Evolutionary conservation across 2,113 vertebrate species (phyloP).

Genomic region (Platysternon megacephalum): DNA sequence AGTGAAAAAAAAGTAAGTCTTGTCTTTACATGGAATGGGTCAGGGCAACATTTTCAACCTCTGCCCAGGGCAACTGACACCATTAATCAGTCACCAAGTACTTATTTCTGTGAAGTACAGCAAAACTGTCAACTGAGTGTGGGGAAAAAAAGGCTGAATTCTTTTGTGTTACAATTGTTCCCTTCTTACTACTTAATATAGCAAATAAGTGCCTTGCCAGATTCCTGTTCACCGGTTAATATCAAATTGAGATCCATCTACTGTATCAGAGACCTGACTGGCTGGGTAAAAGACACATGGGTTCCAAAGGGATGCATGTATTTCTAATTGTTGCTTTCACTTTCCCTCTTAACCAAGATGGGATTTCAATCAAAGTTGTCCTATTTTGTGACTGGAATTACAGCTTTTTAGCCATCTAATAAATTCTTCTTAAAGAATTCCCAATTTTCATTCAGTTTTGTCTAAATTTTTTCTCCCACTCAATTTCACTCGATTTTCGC

Average conservation of each 20-base stretch:
- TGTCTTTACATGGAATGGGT: too few relatives aligned
- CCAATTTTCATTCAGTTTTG: background rate
- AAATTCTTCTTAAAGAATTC: background rate
- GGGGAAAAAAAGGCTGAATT: background rate
- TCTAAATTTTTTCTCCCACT: background rate
- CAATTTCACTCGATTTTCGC: background rate
- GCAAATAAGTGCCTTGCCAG: background rate
- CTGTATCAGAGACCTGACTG: background rate
- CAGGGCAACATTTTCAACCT: too few relatives aligned
- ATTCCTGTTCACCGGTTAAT: background rate
- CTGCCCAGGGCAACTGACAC: background rate
- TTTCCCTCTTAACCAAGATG: background rate
- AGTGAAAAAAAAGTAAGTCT: too few relatives aligned
- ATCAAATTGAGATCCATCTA: background rate
- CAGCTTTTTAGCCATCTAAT: background rate
- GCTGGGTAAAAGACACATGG: background rate
- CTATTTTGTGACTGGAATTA: background rate
- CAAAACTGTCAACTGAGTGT: background rate
- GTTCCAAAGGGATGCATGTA: background rate
- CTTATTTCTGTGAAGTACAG: background rate
- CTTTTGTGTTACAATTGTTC: background rate
- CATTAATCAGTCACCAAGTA: background rate
- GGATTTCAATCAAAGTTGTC: background rate
- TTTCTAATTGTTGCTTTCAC: background rate
- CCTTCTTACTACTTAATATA: background rate